Base-by-base conservation (phyloP, 1,140 invertebrate species). In the Drosophila rhopaloa region DNA sequence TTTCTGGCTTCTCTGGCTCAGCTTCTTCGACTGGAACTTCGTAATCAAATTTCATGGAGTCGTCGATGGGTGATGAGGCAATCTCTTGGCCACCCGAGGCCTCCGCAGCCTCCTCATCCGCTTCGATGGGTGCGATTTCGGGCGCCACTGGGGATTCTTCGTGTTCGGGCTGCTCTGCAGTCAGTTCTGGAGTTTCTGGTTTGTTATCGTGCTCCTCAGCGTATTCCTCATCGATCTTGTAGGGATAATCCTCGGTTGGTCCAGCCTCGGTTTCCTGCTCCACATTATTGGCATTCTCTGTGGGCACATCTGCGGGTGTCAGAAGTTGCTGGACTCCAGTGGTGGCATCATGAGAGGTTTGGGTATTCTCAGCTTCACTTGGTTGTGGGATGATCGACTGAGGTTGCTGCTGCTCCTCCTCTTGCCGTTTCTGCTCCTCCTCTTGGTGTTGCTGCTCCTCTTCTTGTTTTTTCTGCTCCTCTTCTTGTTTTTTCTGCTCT, bases 41-140 rank as follows among this genome's bases (percentile, higher is more conserved):
- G 48, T 92, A 91, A 91, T 92, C 91, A 53, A 92, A 92, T 90
- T 92, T 92, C 84, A 91, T 91, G 76, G 81, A 91, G 60, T 92
- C 81, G 55, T 91, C 90, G 38, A 63, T 63, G 16, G 76, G 47
- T 38, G 71, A 51, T 65, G 76, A 43, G 35, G 75, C 76, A 63
- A 84, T 78, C 47, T 85, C 82, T 46, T 91, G 70, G 43, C 66
- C 71, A 4, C 75, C 81, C 9, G 81, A 81, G 9, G 76, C 81
- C 61, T 84, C 82, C 7, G 65, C 48, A 9, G 50, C 61, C 46
- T 75, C 71, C 13, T 47, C 53, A 0, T 67, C 32, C 16, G 53
- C 48, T 40, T 63, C 46, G n/a, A 46, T 55, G 27, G 51, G 37
- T 37, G 62, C 27, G 48, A 37, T 35, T 46, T 40, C 16, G 27